Percentiles rank a stretch among this genome's conserved stretches.
Conservation (phyloP, 2,113 vertebrate species). For the Atherinomorus stipes region DNA sequence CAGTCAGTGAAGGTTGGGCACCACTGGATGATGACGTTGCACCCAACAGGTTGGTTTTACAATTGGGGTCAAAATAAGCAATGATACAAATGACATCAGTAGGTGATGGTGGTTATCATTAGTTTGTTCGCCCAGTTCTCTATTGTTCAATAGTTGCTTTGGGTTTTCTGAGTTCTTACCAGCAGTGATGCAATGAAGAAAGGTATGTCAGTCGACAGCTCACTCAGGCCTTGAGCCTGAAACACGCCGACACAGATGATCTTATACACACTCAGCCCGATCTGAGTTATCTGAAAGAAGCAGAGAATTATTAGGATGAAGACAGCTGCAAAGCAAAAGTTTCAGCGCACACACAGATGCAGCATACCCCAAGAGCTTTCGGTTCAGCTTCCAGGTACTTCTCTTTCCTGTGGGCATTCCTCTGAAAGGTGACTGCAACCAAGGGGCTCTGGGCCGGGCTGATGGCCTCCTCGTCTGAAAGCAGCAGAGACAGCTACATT, state of each 20-base stretch:
- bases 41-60: too few species aligned
- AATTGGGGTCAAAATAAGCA: too few species aligned
- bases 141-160: not conserved
- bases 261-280: slow-evolving; percentile 66
- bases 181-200: slow-evolving; percentile 41
- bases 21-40: too few species aligned
- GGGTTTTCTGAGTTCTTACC: slow-evolving; percentile 59
- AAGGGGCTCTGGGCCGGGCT: slow-evolving; percentile 42
- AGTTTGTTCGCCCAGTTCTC: not conserved
- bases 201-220: rapidly evolving
- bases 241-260: slow-evolving; percentile 23
- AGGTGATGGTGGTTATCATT: not conserved
- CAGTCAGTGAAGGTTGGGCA: too few species aligned
- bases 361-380: slow-evolving; percentile 78
- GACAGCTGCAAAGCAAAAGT: not conserved
- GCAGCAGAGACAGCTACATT: not conserved
- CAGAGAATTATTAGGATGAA: not conserved
- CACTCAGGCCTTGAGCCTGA: not conserved
- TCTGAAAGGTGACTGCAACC: slow-evolving; percentile 76
- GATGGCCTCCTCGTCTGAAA: slow-evolving; percentile 49
- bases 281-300: slow-evolving; percentile 74
- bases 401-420: slow-evolving; percentile 47
- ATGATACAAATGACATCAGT: too few species aligned
- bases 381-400: slow-evolving; percentile 83
- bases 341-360: not conserved